These are phyloP conservation scores for Romanogobio albipinnatus DNA, from an alignment of 2,113 vertebrate species.

Conservation along the genomic window DNA sequence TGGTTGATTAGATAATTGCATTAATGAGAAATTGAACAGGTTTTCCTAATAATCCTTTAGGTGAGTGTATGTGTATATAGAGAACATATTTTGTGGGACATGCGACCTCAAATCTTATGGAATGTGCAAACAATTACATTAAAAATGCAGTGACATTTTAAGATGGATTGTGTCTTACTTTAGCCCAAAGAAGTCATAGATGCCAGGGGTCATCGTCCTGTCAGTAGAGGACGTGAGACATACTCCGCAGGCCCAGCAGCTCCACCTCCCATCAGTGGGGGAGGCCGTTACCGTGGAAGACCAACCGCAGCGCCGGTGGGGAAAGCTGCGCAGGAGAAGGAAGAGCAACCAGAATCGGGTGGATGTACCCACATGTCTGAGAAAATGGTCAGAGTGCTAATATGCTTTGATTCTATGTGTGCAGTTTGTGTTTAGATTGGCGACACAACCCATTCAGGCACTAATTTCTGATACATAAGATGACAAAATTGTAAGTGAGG, in stretches of 20 bases:
- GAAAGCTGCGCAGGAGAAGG: conserved; percentile 15
- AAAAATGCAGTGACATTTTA: background rate
- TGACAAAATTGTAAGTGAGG: background rate
- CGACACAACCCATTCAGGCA: background rate
- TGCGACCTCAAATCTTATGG: no score
- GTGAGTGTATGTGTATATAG: no score
- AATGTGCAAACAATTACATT: background rate
- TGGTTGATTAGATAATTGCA: no score
- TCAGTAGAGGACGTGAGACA: conserved; percentile 50
- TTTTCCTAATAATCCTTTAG: no score
- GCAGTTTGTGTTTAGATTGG: background rate
- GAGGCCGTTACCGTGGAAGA: conserved; percentile 73
- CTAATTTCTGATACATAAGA: background rate
- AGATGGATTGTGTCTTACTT: background rate
- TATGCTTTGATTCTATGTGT: background rate
- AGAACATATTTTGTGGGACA: no score
- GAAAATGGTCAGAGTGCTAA: conserved; percentile 72
- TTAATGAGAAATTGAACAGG: no score
- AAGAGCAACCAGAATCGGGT: conserved; percentile 72
- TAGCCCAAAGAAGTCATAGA: accelerated
- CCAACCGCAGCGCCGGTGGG: conserved; percentile 46
- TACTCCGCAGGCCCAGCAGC: conserved; percentile 51
- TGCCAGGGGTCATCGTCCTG: conserved; percentile 79
- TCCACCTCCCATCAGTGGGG: conserved; percentile 72
- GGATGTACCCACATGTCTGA: conserved; percentile 80